Conservation (phyloP, 2,888 invertebrate genomes). For the Temnothorax unifasciatus region DNA sequence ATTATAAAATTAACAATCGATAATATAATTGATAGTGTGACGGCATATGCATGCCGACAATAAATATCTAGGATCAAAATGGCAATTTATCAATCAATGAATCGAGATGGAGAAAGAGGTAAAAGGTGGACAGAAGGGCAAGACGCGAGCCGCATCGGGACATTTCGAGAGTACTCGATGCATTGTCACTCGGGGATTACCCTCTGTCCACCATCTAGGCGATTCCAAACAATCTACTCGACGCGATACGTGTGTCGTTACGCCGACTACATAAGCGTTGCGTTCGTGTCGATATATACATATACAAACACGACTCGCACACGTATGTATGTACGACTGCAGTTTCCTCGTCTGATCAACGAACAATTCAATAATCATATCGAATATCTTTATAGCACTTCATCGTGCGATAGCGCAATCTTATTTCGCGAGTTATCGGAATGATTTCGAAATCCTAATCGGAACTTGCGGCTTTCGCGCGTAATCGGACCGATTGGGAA, state of each 20-base stretch:
- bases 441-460: not conserved
- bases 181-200: conserved; percentile 76
- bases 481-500: not conserved
- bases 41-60: conserved; percentile 22
- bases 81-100: conserved; percentile 75
- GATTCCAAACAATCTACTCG: conserved; percentile 72
- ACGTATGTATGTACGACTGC: not conserved
- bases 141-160: conserved; percentile 58
- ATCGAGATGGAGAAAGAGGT: conserved; percentile 45
- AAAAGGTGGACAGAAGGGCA: conserved; percentile 36
- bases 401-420: not conserved
- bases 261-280: conserved; percentile 67
- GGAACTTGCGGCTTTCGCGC: not conserved
- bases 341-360: not conserved
- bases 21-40: not conserved
- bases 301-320: conserved; percentile 17
- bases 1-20: not conserved
- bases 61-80: conserved; percentile 69
- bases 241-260: conserved; percentile 64
- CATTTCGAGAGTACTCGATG: conserved; percentile 79
- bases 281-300: conserved; percentile 48
- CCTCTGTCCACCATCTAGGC: conserved; percentile 73
- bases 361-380: not conserved
- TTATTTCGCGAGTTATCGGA: not conserved
- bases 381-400: not conserved